Percentiles rank a stretch among this genome's conserved stretches.
These are phyloP conservation scores for Pristis pectinata DNA, from an alignment of 2,797 vertebrate species.

Conservation along the genomic window DNA sequence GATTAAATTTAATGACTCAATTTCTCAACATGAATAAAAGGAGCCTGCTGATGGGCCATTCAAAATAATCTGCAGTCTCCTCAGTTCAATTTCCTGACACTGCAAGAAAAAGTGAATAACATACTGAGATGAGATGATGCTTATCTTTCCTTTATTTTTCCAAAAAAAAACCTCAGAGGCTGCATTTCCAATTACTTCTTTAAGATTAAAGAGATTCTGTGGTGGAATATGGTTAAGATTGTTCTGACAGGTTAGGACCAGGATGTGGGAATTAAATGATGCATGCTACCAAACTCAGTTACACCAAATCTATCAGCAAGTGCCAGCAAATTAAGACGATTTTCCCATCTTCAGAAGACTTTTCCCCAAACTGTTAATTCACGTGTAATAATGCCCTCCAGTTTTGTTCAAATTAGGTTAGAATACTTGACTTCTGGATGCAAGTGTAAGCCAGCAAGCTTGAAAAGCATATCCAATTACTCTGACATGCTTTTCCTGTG, in stretches of 20 bases:
- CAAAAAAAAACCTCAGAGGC: not conserved
- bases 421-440: not conserved
- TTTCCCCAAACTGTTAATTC: not conserved
- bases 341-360: not conserved
- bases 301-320: not conserved
- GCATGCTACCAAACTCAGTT: not conserved
- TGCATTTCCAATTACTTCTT: not conserved
- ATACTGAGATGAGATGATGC: not conserved
- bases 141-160: not conserved
- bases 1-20: conserved; percentile 25
- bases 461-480: not conserved
- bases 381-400: not conserved
- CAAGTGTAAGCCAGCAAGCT: not conserved
- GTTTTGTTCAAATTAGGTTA: not conserved
- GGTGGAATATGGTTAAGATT: not conserved
- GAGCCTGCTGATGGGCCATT: not conserved
- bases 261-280: no score
- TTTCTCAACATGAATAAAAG: not conserved
- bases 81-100: conserved; percentile 1
- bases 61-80: conserved; percentile 7
- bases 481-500: not conserved
- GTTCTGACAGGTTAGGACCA: not conserved
- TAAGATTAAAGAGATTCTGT: not conserved
- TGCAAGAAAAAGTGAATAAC: not conserved
- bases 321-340: not conserved